These are phyloP conservation scores for Sparus aurata DNA, from an alignment of 2,797 vertebrate species.

Conservation along the genomic window DNA sequence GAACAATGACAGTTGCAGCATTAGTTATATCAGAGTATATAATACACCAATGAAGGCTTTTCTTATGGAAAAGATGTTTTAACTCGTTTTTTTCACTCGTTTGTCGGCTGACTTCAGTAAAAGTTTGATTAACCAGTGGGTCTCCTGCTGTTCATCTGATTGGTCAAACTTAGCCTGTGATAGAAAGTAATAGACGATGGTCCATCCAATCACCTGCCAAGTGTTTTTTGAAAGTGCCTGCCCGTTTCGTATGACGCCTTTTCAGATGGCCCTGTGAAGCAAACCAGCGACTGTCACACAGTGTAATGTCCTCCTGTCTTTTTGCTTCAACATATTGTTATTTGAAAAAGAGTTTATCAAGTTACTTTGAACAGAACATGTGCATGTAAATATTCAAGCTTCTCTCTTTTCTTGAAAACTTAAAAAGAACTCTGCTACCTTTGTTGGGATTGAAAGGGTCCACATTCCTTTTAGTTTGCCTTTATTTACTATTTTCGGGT, in stretches of 20 bases:
- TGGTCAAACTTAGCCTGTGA: neutral
- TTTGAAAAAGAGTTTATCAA: constrained; percentile 11
- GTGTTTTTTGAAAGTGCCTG: too few relatives aligned
- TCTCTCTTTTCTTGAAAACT: constrained; percentile 3
- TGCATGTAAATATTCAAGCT: constrained; percentile 47
- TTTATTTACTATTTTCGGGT: constrained; percentile 23
- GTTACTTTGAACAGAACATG: constrained; percentile 26
- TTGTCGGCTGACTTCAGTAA: too few relatives aligned
- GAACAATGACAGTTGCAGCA: too few relatives aligned
- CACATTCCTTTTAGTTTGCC: constrained; percentile 9
- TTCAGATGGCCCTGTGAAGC: neutral
- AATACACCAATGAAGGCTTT: too few relatives aligned
- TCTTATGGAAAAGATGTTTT: too few relatives aligned
- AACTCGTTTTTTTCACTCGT: too few relatives aligned
- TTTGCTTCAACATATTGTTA: neutral
- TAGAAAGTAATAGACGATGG: neutral
- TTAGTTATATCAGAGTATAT: too few relatives aligned
- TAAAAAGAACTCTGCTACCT: neutral
- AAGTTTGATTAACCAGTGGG: too few relatives aligned
- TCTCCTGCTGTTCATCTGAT: too few relatives aligned
- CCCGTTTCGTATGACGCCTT: neutral
- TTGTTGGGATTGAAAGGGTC: constrained; percentile 15
- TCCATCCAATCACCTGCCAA: too few relatives aligned
- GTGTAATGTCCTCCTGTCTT: neutral
- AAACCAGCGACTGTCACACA: neutral